A percentile compares a stretch with the other conserved stretches of the same genome.
Evolutionary conservation across 2,113 vertebrate genomes (phyloP).

Genomic region (Pelecanus crispus): DNA sequence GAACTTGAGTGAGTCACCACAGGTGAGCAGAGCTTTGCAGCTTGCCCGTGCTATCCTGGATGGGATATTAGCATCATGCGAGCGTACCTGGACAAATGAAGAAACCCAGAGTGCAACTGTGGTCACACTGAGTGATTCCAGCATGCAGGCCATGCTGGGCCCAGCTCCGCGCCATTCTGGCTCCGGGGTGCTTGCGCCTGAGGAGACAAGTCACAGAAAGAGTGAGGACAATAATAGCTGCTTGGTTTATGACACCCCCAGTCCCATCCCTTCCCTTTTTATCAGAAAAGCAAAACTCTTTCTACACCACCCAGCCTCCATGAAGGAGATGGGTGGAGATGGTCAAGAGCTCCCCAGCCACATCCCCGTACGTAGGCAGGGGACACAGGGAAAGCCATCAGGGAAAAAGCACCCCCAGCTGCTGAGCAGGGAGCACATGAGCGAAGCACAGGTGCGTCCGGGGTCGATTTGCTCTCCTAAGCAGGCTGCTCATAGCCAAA

Average conservation of each 20-base stretch:
- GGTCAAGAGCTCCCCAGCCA: background rate
- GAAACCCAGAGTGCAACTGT: background rate
- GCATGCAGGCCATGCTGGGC: background rate
- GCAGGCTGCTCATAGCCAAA: background rate
- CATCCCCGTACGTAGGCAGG: background rate
- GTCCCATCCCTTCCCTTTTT: background rate
- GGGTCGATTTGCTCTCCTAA: background rate
- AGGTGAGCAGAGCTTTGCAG: background rate
- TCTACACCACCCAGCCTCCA: background rate
- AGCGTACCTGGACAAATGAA: background rate
- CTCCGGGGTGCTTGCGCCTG: background rate
- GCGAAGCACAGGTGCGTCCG: background rate
- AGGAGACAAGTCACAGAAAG: background rate
- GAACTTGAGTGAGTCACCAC: background rate
- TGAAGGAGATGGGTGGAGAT: background rate
- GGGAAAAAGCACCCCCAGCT: background rate
- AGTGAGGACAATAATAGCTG: background rate
- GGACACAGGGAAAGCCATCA: background rate
- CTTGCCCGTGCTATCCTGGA: background rate
- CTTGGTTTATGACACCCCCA: accelerated
- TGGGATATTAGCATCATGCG: background rate
- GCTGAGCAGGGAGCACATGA: background rate
- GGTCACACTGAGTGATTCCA: background rate
- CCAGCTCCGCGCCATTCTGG: background rate
- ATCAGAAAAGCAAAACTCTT: background rate